Base-by-base conservation (phyloP, 2,113 vertebrate species). In the Propithecus coquereli region DNA sequence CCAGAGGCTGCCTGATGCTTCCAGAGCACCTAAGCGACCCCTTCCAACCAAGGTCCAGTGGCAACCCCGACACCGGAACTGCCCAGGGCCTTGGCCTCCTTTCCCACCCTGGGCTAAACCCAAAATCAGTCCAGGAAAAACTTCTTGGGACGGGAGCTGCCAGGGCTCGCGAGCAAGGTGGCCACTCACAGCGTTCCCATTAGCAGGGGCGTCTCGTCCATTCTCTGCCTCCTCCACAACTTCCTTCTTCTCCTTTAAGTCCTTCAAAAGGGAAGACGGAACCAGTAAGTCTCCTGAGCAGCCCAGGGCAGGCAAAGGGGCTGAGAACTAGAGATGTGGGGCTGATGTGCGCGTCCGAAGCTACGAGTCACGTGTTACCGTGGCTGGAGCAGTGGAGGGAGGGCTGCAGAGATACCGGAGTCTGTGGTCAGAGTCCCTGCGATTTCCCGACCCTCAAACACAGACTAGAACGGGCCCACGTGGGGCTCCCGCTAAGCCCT, bases 211-310 rank as follows among this genome's bases (percentile, higher is more conserved):
- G 34, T 99, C 99, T 98, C 99, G 99, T 91, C 99, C 99, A 68
- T 99, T 99, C 98, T 99, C 99, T 95, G 99, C 99, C 98, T 99
- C 99, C 98, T 99, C 99, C 93, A 99, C 98, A 90, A 99, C 98
- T 99, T 99, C 99, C 98, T 99, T 99, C 99, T 99, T 99, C 98
- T 99, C 99, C 97, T 99, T 99, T 98, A 99, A 98, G 95, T 99
- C 99, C 99, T 99, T 97, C 81, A 95, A 97, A 98, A 57, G 47
- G 96, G 92, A 94, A 98, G 73, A 73, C n/a, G 96, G 71, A 96
- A 96, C 86, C 92, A 90, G 13, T 97, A 65, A 98, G 94, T 98
- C 97, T 97, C 85, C 2, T 32, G 6, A 61, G 10, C 8, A 61
- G 37, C 50, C 16, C 14, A 34, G 0, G 10, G 12, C 61, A 32